Base-by-base conservation (phyloP, 2,797 vertebrate species). In the Sebastes wilsoni region DNA sequence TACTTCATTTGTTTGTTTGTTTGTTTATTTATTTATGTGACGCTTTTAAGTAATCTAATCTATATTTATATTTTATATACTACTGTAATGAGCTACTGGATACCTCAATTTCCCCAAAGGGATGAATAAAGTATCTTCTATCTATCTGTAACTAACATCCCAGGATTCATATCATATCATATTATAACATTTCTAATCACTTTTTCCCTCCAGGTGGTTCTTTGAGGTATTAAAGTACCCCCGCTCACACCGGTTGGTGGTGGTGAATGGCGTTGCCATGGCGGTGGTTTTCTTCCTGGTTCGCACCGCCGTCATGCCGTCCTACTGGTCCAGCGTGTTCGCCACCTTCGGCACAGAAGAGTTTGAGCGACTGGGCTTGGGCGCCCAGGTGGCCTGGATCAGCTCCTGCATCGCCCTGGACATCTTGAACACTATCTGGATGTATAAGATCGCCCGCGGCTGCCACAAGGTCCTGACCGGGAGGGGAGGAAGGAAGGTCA, bases 321-420 rank as follows among this genome's bases (percentile, higher is more conserved):
- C 96, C 11, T 97, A 97, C 93, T 97, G 97, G 93, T 81, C 34
- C 6, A 96, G 96, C 20, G 95, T 97, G 0, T 95, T 96, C 27
- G 90, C 91, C 87, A 97, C 96, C 0, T 95, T 97, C 4, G 96
- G 97, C 58, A 97, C 96, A 0, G 81, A 83, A 1, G 95, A 93
- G 2, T 97, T 96, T 6, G 93, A 95, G 28, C 91, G 95, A 27
- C 91, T 97, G 46, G 96, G 96, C 6, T 52, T 93, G 52, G 95
- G 93, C 0, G 95, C 95, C 13, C 96, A 97, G 93, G 94, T 96
- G 88, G 96, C 96, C 46, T 97, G 96, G 96, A 96, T 97, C 81
- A 82, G 93, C 7, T 96, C 97, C 82, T 97, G 96, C 72, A 81
- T 97, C 5, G 95, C 94, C 32, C 89, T 97, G 88, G 96, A 97